Percentiles rank a stretch among this genome's conserved stretches.
phyloP scores from a whole-genome alignment of 1,140 invertebrate genomes.

The Formica exsecta region DNA sequence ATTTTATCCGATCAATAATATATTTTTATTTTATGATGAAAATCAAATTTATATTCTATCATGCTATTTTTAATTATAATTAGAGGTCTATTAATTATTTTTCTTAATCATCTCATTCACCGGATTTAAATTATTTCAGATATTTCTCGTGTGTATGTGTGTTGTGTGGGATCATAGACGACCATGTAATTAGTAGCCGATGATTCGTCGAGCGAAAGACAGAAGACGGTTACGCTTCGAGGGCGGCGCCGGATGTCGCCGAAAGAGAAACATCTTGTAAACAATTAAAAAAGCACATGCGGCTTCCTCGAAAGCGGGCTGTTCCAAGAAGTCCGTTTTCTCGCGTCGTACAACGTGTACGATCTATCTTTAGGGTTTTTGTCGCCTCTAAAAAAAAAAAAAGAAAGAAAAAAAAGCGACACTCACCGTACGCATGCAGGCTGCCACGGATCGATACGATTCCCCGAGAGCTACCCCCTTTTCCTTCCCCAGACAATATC shows the following conservation, averaged over 20 bases:
- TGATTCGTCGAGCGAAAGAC: constrained; percentile 25
- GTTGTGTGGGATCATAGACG: constrained; percentile 4
- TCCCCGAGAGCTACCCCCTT: constrained; percentile 8
- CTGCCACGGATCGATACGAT: constrained; percentile 49
- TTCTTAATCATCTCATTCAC: not conserved
- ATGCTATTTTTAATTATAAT: too few species aligned
- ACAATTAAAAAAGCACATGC: constrained; percentile 53
- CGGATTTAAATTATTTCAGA: constrained; percentile 1
- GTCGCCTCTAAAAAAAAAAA: constrained; percentile 11
- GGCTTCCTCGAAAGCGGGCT: not conserved
- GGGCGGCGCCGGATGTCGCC: constrained; percentile 43
- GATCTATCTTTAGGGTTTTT: constrained; percentile 50
- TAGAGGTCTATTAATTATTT: too few species aligned
- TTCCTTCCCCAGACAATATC: constrained; percentile 59
- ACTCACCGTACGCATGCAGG: not conserved
- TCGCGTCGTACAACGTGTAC: constrained; percentile 13
- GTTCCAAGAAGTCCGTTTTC: constrained; percentile 42
- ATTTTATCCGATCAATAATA: not conserved
- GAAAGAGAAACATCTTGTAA: constrained; percentile 48
- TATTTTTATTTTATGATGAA: too few species aligned
- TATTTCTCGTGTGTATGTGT: not conserved
- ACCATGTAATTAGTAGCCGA: not conserved
- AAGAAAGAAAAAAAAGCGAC: not conserved
- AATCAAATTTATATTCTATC: too few species aligned
- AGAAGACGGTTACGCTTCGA: constrained; percentile 25